These are phyloP conservation scores for Dermochelys coriacea DNA, from an alignment of 2,797 vertebrate species.

Conservation along the genomic window DNA sequence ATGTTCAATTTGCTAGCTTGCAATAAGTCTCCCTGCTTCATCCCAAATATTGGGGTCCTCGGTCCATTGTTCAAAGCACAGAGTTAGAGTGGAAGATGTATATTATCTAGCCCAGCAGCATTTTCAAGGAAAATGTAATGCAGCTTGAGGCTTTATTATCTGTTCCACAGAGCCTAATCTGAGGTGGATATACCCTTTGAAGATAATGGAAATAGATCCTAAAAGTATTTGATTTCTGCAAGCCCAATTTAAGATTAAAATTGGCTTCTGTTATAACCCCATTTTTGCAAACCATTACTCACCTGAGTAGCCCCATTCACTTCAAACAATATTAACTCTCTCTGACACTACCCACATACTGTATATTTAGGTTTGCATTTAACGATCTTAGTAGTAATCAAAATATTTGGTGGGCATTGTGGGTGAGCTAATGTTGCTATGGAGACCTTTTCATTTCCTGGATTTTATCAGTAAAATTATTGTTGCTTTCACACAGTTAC, in stretches of 20 bases:
- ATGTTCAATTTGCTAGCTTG: too few relatives aligned
- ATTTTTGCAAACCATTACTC: not conserved
- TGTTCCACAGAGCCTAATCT: not conserved
- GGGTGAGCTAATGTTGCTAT: not conserved
- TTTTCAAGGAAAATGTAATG: not conserved
- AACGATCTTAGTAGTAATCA: not conserved
- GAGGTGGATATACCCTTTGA: not conserved
- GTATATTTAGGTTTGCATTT: not conserved
- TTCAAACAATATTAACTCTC: not conserved
- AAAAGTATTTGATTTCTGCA: not conserved
- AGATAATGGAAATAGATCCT: not conserved
- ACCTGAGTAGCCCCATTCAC: not conserved
- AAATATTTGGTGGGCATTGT: not conserved
- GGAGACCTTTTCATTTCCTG: not conserved
- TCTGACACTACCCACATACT: not conserved
- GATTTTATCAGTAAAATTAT: not conserved
- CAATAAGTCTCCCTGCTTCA: too few relatives aligned
- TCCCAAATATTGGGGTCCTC: too few relatives aligned
- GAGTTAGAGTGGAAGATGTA: not conserved
- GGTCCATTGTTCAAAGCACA: not conserved
- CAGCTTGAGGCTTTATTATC: not conserved
- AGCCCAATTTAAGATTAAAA: not conserved
- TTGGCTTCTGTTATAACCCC: not conserved
- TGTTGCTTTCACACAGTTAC: not conserved
- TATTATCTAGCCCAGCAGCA: not conserved